Base-by-base conservation (phyloP, 1,140 invertebrate species). In the Pogonus chalceus region DNA sequence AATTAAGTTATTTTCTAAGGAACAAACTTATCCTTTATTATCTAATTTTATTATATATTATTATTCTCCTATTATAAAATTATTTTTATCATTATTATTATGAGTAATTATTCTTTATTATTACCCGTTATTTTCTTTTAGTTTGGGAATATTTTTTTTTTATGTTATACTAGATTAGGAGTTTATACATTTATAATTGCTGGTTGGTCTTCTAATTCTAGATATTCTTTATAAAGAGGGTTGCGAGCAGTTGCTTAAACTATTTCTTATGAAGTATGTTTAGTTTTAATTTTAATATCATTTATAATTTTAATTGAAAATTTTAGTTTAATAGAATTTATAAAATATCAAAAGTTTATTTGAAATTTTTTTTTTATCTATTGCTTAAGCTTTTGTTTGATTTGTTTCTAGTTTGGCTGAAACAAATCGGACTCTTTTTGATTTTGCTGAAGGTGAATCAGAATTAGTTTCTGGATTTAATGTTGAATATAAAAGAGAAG, bases 391-490 rank as follows among this genome's bases (percentile, higher is more conserved):
- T 58, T 69, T 80, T 59, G 69, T 77, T 62, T 78, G 77, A 62
- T 72, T 82, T 61, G 66, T 72, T 60, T 79, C 76, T 58, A 73
- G 70, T 59, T 73, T 85, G 68, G 81, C 80, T 49, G 83, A 87
- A 69, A 81, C 78, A 62, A 86, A 85, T 78, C 84, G 82, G 0
- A 78, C 79, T 63, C 82, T 82, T 56, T 86, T 85, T 83, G 84
- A 87, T 83, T 85, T 87, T 77, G 75, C 80, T 61, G 83, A 87
- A 62, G 80, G 81, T 0, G 82, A 87, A 65, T 83, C 78, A 46
- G 83, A 87, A 66, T 77, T 87, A 74, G 80, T 87, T 61, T 87
- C 80, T 23, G 83, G 83, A 7, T 87, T 83, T 84, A 86, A 87
- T 79, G 70, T 80, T 65, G 83, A 87, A 60, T 86, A 83, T 76